Percentiles rank a stretch among this genome's conserved stretches.
Conservation (phyloP, 2,113 vertebrate species). For the Ageneiosus marmoratus region DNA sequence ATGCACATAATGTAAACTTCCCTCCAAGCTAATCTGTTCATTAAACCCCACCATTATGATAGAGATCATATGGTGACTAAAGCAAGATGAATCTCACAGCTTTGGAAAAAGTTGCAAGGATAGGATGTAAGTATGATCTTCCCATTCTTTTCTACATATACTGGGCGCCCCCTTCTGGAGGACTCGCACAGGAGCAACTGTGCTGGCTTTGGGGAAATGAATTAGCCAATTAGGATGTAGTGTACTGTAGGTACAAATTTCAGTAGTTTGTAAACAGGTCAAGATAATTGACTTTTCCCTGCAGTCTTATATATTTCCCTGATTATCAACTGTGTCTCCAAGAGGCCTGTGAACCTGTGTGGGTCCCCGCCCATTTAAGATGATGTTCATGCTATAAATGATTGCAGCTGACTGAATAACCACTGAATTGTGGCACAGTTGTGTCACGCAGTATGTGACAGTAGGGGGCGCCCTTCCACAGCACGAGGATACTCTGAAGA, state of each 20-base stretch:
- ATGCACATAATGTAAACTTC: constrained; percentile 99
- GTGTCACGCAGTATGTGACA: constrained; percentile 68
- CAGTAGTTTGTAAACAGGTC: neutral
- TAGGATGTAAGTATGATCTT: constrained; percentile 99
- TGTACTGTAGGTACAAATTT: no score
- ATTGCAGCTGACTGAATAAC: constrained; percentile 73
- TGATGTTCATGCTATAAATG: constrained; percentile 68
- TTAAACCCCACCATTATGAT: constrained; percentile 99
- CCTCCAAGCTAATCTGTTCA: constrained; percentile 99
- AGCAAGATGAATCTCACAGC: constrained; percentile 99
- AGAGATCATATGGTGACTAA: constrained; percentile 99
- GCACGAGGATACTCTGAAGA: constrained; percentile 96
- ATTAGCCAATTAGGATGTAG: neutral
- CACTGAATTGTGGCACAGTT: constrained; percentile 68
- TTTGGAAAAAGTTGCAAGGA: constrained; percentile 99
- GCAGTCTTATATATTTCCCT: neutral
- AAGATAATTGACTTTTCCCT: neutral
- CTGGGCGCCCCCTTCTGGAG: constrained; percentile 97
- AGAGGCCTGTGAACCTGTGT: constrained; percentile 74
- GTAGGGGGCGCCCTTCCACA: constrained; percentile 99
- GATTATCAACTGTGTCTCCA: neutral
- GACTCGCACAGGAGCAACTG: constrained; percentile 99
- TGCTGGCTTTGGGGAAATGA: constrained; percentile 30
- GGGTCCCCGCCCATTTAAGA: constrained; percentile 65
- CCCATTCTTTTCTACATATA: constrained; percentile 95